Percentiles rank a stretch among this genome's conserved stretches.
phyloP scores from a whole-genome alignment of 2,113 vertebrate species.

The Sinocyclocheilus maitianheensis region DNA sequence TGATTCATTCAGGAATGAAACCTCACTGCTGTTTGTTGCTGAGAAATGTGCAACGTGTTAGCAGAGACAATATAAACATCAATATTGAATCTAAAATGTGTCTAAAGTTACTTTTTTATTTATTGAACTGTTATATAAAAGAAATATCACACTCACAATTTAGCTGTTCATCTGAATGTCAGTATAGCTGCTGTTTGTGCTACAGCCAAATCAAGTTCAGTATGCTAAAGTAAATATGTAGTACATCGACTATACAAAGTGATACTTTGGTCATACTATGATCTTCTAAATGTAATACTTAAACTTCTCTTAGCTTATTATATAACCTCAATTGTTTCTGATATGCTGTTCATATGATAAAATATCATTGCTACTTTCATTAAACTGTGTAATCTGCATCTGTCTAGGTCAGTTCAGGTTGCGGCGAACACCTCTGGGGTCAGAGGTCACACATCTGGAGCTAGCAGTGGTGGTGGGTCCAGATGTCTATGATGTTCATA shows the following conservation, averaged over 20 bases:
- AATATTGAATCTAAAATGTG: background rate
- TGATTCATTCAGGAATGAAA: background rate
- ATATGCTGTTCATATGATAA: background rate
- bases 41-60: background rate
- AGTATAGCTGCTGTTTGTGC: background rate
- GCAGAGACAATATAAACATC: background rate
- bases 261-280: background rate
- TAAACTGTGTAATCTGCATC: background rate
- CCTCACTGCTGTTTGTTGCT: background rate
- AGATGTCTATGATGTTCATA: constrained; percentile 84
- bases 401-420: constrained; percentile 52
- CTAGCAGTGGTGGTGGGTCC: constrained; percentile 88
- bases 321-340: background rate
- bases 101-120: background rate
- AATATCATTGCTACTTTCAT: background rate
- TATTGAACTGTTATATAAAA: background rate
- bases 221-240: background rate
- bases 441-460: constrained; percentile 84
- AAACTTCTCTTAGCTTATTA: background rate
- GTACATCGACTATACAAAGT: background rate
- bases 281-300: background rate
- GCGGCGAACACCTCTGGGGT: constrained; percentile 59
- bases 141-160: background rate
- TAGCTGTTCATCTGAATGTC: background rate
- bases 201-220: background rate